These are phyloP conservation scores for Epinephelus cyanopodus DNA, from an alignment of 2,113 vertebrate species.

Conservation along the genomic window DNA sequence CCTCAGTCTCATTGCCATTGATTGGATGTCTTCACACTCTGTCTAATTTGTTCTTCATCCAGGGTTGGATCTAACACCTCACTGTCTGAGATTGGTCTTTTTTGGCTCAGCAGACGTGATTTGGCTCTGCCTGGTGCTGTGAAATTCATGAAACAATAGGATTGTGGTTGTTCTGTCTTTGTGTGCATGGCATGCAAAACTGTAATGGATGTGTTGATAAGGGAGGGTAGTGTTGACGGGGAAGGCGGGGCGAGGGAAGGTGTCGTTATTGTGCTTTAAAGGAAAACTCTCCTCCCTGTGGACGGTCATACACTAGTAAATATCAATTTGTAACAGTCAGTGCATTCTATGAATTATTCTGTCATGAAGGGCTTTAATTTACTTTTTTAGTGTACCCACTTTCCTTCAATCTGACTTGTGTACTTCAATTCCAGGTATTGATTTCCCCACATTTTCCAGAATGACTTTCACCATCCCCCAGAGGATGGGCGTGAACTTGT, in stretches of 20 bases:
- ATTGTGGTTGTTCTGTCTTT: conserved; percentile 49
- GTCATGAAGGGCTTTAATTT: conserved; percentile 62
- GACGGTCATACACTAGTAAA: conserved; percentile 6
- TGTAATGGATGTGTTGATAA: conserved; percentile 47
- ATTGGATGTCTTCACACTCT: conserved; percentile 47
- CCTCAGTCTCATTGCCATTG: conserved; percentile 21
- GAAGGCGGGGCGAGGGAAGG: neutral
- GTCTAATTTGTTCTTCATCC: conserved; percentile 50
- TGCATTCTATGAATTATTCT: conserved; percentile 53
- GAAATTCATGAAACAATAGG: conserved; percentile 53
- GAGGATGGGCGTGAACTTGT: conserved; percentile 44
- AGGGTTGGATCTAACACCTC: conserved; percentile 25
- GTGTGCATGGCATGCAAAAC: conserved; percentile 15
- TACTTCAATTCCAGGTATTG: conserved; percentile 68
- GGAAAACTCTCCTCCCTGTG: neutral
- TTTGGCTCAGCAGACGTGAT: conserved; percentile 26
- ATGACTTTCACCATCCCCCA: conserved; percentile 45
- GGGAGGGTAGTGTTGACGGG: neutral
- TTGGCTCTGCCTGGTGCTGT: conserved; percentile 29
- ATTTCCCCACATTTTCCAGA: conserved; percentile 61
- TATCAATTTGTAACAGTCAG: conserved; percentile 43
- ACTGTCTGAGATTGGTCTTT: conserved; percentile 15
- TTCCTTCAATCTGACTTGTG: conserved; percentile 49
- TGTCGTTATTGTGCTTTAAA: conserved; percentile 17
- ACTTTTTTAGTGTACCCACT: conserved; percentile 44